phyloP scores from a whole-genome alignment of 2,797 vertebrate species.

The Eremophila alpestris region DNA sequence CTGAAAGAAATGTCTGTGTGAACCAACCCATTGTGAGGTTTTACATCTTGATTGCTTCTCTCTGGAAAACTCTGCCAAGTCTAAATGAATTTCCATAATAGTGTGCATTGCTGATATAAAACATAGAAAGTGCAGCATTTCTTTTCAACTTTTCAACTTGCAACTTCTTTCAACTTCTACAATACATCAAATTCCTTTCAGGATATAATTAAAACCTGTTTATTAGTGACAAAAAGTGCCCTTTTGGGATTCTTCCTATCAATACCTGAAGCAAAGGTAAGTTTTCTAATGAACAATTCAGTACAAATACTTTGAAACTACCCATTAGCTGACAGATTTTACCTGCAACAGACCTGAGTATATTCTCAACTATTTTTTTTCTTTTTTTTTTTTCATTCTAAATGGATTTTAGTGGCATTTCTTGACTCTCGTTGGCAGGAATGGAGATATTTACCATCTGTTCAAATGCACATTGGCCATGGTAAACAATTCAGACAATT shows the following conservation, averaged over 20 bases:
- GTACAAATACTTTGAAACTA: constrained; percentile 30
- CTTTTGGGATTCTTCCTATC: not conserved
- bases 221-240: not conserved
- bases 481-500: constrained; percentile 47
- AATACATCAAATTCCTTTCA: not conserved
- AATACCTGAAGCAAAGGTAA: not conserved
- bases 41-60: constrained; percentile 16
- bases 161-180: not conserved
- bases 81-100: constrained; percentile 39
- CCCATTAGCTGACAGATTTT: constrained; percentile 47
- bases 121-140: not conserved
- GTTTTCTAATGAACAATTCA: constrained; percentile 28
- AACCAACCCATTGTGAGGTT: not conserved
- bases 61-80: constrained; percentile 28
- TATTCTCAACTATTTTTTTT: not conserved
- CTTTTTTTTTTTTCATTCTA: not conserved
- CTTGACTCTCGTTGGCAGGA: constrained; percentile 70
- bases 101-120: not conserved
- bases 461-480: constrained; percentile 44
- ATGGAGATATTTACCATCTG: constrained; percentile 66
- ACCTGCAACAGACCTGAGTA: constrained; percentile 48
- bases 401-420: constrained; percentile 65
- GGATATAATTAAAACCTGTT: not conserved
- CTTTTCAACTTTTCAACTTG: not conserved
- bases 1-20: constrained; percentile 22